phyloP scores from a whole-genome alignment of 2,113 vertebrate species.

The Mus spicilegus region DNA sequence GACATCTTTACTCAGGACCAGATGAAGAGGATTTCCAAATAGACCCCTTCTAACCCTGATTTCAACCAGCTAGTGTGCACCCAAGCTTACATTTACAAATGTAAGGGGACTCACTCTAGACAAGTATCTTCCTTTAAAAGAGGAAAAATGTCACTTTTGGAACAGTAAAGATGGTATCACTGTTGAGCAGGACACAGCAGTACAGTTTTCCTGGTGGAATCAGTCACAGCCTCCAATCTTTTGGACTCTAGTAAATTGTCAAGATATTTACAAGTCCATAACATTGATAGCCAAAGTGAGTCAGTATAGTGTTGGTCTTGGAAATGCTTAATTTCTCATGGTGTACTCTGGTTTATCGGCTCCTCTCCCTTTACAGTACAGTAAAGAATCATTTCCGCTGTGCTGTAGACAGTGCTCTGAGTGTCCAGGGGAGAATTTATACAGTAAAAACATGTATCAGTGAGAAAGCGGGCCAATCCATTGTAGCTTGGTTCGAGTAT shows the following conservation, averaged over 20 bases:
- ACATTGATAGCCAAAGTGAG: not conserved
- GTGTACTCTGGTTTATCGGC: not conserved
- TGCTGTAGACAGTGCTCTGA: not conserved
- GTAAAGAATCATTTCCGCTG: not conserved
- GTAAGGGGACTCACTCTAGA: not conserved
- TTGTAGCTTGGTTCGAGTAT: not conserved
- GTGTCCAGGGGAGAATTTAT: not conserved
- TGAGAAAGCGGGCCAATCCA: not conserved
- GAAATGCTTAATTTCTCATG: not conserved
- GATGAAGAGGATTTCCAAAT: not conserved
- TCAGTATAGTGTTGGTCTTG: not conserved
- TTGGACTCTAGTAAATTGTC: not conserved
- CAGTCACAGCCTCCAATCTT: too few relatives aligned
- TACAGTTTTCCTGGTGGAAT: not conserved
- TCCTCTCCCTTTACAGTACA: not conserved
- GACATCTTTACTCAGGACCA: not conserved
- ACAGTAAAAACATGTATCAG: not conserved
- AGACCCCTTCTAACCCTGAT: not conserved
- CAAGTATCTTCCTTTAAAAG: not conserved
- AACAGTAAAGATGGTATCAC: too few relatives aligned
- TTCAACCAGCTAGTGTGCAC: too few relatives aligned
- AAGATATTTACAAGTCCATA: not conserved
- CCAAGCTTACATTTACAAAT: not conserved
- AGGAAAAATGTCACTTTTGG: not conserved
- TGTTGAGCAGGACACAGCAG: rapidly evolving